These are phyloP conservation scores for Xiphias gladius DNA, from an alignment of 2,113 vertebrate species.

Conservation along the genomic window DNA sequence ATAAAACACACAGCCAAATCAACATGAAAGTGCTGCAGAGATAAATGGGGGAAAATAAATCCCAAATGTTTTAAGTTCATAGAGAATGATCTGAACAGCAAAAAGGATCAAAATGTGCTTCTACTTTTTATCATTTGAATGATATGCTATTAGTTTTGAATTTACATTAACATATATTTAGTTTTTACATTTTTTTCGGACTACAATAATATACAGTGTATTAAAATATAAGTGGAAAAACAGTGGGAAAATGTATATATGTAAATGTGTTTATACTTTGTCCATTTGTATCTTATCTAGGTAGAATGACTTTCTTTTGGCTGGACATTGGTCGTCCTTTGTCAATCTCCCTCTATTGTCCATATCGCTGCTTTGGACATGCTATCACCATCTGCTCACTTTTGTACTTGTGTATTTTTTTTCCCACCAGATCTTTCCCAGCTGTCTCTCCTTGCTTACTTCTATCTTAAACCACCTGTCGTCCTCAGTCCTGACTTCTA, in stretches of 20 bases:
- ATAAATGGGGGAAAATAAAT: no score
- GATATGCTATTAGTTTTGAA: not conserved
- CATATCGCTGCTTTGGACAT: not conserved
- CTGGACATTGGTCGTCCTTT: not conserved
- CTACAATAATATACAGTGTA: not conserved
- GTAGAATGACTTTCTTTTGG: not conserved
- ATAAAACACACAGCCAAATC: no score
- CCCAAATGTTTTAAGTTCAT: no score
- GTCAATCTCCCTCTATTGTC: not conserved
- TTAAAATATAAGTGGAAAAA: not conserved
- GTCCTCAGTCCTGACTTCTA: constrained; percentile 14
- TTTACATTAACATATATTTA: no score
- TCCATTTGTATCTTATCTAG: not conserved
- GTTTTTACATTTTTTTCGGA: no score
- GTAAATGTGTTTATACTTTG: no score
- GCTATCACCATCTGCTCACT: not conserved
- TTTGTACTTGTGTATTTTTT: no score
- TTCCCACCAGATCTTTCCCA: not conserved
- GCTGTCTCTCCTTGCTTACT: not conserved
- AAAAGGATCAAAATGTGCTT: no score
- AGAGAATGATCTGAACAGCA: no score
- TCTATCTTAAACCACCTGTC: constrained; percentile 45
- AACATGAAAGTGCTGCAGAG: no score
- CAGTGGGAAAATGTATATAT: no score
- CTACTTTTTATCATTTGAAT: no score